Conservation (phyloP, 1,140 invertebrate species). For the Melitaea cinxia region DNA sequence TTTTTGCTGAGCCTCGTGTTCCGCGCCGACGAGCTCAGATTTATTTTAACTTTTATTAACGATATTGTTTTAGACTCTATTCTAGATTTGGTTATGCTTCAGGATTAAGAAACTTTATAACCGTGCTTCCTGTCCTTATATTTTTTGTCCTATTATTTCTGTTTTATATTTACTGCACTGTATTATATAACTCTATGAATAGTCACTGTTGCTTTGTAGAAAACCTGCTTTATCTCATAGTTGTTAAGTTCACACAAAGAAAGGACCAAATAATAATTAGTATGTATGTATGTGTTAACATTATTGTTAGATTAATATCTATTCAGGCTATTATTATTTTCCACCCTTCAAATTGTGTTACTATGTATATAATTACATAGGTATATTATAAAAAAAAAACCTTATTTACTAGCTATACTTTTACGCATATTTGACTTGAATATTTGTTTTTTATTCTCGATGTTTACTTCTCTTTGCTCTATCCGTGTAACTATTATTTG, state of each 20-base stretch:
- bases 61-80: slow-evolving; percentile 19
- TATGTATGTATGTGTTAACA: too few species aligned
- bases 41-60: slow-evolving; percentile 31
- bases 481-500: slow-evolving; percentile 25
- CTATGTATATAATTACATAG: too few species aligned
- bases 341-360: too few species aligned
- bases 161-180: background rate
- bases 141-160: background rate
- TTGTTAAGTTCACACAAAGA: too few species aligned
- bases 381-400: too few species aligned
- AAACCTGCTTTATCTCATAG: too few species aligned
- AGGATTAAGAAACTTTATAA: background rate
- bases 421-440: background rate
- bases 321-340: too few species aligned
- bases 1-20: slow-evolving; percentile 42
- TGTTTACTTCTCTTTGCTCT: slow-evolving; percentile 2
- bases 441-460: background rate
- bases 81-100: slow-evolving; percentile 9
- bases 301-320: too few species aligned
- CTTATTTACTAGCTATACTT: too few species aligned
- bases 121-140: background rate
- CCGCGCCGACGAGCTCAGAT: slow-evolving; percentile 31
- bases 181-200: background rate
- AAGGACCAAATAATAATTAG: too few species aligned
- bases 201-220: too few species aligned